These are phyloP conservation scores for Ctenoplectra terminalis DNA, from an alignment of 1,140 invertebrate species.

Conservation along the genomic window DNA sequence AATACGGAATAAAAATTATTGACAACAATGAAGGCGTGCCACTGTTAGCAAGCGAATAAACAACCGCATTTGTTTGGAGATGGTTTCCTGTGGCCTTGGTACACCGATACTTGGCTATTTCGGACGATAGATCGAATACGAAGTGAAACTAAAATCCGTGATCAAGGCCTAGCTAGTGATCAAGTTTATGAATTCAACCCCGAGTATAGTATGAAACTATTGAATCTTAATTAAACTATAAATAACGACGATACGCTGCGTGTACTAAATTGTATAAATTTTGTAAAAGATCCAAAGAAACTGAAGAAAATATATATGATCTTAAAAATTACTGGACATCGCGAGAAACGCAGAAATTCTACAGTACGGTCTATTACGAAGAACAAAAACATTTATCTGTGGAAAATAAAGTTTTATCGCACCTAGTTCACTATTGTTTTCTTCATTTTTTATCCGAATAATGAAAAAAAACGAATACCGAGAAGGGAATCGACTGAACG, in stretches of 20 bases:
- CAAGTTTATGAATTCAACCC: conserved; percentile 31
- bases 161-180: conserved; percentile 41
- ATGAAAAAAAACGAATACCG: conserved; percentile 1
- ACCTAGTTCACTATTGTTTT: too few species aligned
- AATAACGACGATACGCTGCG: not conserved
- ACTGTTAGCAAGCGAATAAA: conserved; percentile 40
- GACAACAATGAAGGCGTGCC: conserved; percentile 26
- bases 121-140: conserved; percentile 59
- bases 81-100: conserved; percentile 77
- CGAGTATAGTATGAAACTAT: not conserved
- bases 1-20: conserved; percentile 47
- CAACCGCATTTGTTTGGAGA: conserved; percentile 74
- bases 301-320: not conserved
- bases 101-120: conserved; percentile 68
- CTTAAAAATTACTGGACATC: too few species aligned
- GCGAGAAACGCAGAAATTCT: too few species aligned
- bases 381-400: too few species aligned
- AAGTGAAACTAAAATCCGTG: conserved; percentile 43
- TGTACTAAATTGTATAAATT: not conserved
- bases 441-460: too few species aligned
- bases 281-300: not conserved
- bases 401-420: too few species aligned
- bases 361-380: too few species aligned
- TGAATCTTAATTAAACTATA: not conserved
- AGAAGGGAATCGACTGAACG: conserved; percentile 1